phyloP scores from a whole-genome alignment of 2,888 invertebrate genomes.

The Drosophila affinis region DNA sequence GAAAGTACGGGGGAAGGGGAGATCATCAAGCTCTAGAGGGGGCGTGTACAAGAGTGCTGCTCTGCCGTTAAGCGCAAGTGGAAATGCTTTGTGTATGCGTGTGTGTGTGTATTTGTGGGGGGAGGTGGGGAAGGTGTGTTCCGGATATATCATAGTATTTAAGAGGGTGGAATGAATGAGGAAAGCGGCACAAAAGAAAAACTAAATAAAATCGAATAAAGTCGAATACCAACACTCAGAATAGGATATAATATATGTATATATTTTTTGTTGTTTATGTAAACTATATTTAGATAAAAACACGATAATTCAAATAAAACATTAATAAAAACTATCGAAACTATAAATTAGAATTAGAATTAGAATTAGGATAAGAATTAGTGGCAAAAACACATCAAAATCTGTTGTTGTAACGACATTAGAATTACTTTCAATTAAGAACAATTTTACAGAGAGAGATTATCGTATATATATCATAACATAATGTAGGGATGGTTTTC shows the following conservation, averaged over 20 bases:
- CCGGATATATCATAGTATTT: constrained; percentile 32
- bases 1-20: background rate
- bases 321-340: constrained; percentile 62
- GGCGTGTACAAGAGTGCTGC: background rate
- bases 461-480: constrained; percentile 38
- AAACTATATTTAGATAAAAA: constrained; percentile 71
- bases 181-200: constrained; percentile 70
- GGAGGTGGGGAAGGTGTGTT: constrained; percentile 28
- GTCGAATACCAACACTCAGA: constrained; percentile 72
- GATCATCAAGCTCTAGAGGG: constrained; percentile 15
- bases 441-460: constrained; percentile 66
- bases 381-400: constrained; percentile 53
- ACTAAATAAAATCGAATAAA: constrained; percentile 43
- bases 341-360: constrained; percentile 70
- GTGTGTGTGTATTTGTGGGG: constrained; percentile 27
- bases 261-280: constrained; percentile 53
- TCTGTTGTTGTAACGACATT: constrained; percentile 41
- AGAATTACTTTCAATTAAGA: constrained; percentile 56
- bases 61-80: background rate
- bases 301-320: constrained; percentile 59
- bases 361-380: constrained; percentile 72
- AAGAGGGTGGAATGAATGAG: constrained; percentile 29
- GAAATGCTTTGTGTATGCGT: constrained; percentile 9
- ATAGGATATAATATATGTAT: constrained; percentile 43
- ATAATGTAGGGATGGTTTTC: constrained; percentile 18